Base-by-base conservation (phyloP, 2,797 vertebrate genomes). In the Mormyrus hasselquistii region DNA sequence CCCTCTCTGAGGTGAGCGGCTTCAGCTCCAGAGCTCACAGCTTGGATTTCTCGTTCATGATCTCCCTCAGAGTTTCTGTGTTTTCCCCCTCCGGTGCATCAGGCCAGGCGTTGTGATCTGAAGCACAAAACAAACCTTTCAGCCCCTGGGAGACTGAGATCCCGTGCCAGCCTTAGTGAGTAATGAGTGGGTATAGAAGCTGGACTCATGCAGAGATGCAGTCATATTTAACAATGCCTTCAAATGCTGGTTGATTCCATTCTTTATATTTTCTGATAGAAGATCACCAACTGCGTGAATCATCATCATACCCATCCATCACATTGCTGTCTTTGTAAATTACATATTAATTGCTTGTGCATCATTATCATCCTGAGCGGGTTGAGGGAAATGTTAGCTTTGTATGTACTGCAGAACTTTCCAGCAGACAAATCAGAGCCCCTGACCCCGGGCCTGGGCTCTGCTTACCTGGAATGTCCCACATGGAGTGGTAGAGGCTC, bases 61-160 rank as follows among this genome's bases (percentile, higher is more conserved):
- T 92, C 6, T 96, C 92, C 89, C 87, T 95, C 90, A 97, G 82
- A 86, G 95, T 92, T 2, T 94, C 92, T 55, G 95, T 87, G 91
- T 97, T 96, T 91, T 97, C 97, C 44, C 97, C 97, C 29, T 96
- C 94, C 88, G 94, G 94, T 90, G 96, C 95, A 0, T 93, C 86
- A 0, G 97, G 97, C 98, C 98, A 99, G 34, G 96, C 95, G 87
- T 93, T 92, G 91, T 99, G 98, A 92, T 98, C 98, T 99, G 92
- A 90, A 76, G 52, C 90, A 91, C 59, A 88, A 92, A 90, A 22
- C 89, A 93, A 88, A 62, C 55, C 65, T 65, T 90, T 2, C 49
- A 88, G 38, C 34, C 10, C n/a, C 41, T 10, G 16, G 22, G 47
- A 86, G 49, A 22, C 47, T 14, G 25, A 87, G 14, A 59, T 19